Evolutionary conservation across 2,888 invertebrate genomes (phyloP), one percentile per base, ranked within the genome.

Genomic region (Stegana nigrithorax): DNA sequence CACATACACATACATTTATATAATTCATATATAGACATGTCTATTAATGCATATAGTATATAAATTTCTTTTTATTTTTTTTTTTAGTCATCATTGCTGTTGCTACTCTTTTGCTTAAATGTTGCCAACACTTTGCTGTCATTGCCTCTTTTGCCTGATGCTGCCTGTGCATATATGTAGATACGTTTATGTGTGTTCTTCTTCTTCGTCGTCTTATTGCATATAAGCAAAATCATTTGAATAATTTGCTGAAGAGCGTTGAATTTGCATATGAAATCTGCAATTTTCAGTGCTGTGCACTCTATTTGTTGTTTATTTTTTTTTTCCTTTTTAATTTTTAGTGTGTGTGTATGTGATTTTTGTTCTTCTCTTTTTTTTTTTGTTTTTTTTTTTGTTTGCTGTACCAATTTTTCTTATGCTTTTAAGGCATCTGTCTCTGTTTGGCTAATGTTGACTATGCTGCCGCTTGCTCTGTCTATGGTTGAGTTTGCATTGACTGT

Each of bases 201-300:
- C n/a, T n/a, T n/a, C n/a, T n/a, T n/a, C n/a, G n/a, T n/a, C n/a
- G n/a, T n/a, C n/a, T n/a, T n/a, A 58, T 65, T 62, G 68, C 68
- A 50, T 50, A 27, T 26, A 27, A 27, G 23, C 14, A 58, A 73
- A 75, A 68, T 70, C 67, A 73, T 76, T 75, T 76, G 71, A 73
- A 77, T 77, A 77, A 79, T 76, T 79, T 75, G 70, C 65, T 65
- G 62, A 67, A 69, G 71, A 75, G 78, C 73, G 69, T 69, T 69
- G 56, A 75, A 78, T 76, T 75, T 79, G 63, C 79, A 77, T 78
- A 73, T 69, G 62, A 76, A 76, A 76, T 73, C 74, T 72, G 69
- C 72, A 72, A 72, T 70, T 70, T 70, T 57, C 69, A 70, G 55
- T 60, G 32, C 12, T 47, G 59, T 14, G 51, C 47, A 21, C n/a